Evolutionary conservation across 2,888 invertebrate species (phyloP), one percentile per base, ranked within the genome.

Genomic region (Clunio marinus): DNA sequence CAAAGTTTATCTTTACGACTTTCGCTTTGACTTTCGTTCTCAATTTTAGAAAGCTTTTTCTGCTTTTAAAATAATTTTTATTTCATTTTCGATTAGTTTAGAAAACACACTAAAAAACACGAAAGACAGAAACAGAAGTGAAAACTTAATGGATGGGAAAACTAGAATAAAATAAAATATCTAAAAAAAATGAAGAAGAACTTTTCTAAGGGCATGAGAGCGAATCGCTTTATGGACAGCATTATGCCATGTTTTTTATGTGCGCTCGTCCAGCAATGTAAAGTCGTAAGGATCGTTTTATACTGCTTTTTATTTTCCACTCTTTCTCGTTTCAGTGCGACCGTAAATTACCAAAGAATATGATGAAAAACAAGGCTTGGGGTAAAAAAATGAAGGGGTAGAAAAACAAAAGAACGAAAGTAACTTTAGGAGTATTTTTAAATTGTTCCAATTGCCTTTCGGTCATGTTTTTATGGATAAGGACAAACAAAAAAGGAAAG

Each of bases 391-490:
- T 10, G 41, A 41, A 15, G 41, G 10, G 41, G 5, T 4, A 32
- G n/a, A 41, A 41, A 13, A 41, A 41, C 41, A 41, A 15, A 3
- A n/a, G 41, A 41, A 41, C 15, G 15, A 41, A 41, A 41, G 41
- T 41, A 41, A 41, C 15, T 41, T 41, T 10, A 2, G 41, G 41
- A 41, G n/a, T 3, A 41, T 35, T 35, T 60, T 60, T 60, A 60
- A 60, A 60, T 35, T 60, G 60, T 60, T 60, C 60, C 60, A 20
- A 60, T 60, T 35, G 60, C 37, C 60, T 27, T 22, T 32, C 35
- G 37, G 60, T 35, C 32, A 37, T 35, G 60, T 35, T 60, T 60
- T 60, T 60, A 60, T 60, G 37, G 35, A 35, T 35, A 24, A 20
- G 2, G 13, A 51, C 13, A 20, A 51, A 22, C 8, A 15, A 45